phyloP scores from a whole-genome alignment of 2,113 vertebrate genomes.

The Phaetusa simplex region DNA sequence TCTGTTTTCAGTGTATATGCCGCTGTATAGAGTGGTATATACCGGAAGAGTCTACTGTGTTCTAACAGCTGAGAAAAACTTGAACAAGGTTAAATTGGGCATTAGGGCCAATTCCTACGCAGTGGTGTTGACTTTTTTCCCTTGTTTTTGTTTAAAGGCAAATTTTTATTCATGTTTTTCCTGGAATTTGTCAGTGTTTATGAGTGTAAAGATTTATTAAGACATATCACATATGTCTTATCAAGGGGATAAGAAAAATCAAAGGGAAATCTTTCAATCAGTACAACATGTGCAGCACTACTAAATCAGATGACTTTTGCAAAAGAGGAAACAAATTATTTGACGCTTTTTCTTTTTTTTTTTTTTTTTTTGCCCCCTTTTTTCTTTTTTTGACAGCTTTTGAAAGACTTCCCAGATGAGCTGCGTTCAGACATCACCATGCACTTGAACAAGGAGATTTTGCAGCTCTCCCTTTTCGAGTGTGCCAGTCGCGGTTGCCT shows the following conservation, averaged over 20 bases:
- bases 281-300: neutral
- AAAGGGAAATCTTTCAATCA: neutral
- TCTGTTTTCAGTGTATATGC: neutral
- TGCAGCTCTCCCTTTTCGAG: constrained; percentile 93
- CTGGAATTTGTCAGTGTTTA: neutral
- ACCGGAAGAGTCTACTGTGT: neutral
- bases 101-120: neutral
- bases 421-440: constrained; percentile 97
- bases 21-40: no score
- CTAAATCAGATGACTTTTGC: neutral
- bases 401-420: constrained; percentile 97
- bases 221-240: fast-evolving
- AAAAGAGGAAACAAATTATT: neutral
- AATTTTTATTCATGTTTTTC: neutral
- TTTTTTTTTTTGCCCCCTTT: neutral
- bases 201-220: neutral
- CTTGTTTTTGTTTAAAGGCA: neutral
- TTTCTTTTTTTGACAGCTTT: constrained; percentile 77
- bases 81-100: neutral
- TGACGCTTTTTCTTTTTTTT: neutral
- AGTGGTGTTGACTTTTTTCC: neutral
- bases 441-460: constrained; percentile 98
- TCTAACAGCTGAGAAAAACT: neutral
- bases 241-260: neutral
- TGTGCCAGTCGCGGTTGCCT: constrained; percentile 95